Percentiles rank a stretch among this genome's conserved stretches.
Evolutionary conservation across 2,113 vertebrate genomes (phyloP).

Genomic region (Gavialis gangeticus): DNA sequence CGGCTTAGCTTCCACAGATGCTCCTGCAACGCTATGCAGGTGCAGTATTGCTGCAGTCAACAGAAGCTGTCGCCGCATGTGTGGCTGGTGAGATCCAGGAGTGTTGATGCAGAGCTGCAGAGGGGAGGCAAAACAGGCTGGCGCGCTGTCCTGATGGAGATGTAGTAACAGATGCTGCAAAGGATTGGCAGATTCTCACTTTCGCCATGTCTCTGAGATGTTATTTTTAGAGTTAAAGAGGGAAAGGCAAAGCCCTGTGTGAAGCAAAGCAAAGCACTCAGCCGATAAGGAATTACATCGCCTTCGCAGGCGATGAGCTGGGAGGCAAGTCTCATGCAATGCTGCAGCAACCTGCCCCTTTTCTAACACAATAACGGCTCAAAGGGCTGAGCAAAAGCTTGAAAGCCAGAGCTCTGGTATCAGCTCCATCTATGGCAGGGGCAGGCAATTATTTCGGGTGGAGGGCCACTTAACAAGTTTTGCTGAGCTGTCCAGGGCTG

Average conservation of each 20-base stretch:
- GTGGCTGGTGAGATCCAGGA: background rate
- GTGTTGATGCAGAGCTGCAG: rapidly evolving
- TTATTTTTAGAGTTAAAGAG: background rate
- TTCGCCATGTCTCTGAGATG: background rate
- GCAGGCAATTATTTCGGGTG: too few relatives aligned
- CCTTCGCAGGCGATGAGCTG: background rate
- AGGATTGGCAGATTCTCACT: rapidly evolving
- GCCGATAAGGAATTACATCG: background rate
- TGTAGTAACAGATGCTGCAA: background rate
- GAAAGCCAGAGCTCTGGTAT: background rate
- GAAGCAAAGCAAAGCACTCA: background rate
- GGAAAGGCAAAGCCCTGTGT: background rate
- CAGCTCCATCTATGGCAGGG: too few relatives aligned
- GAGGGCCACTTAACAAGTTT: too few relatives aligned
- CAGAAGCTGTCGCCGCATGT: background rate
- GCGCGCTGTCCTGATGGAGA: rapidly evolving
- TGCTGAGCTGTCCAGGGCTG: too few relatives aligned
- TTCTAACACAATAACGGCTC: background rate
- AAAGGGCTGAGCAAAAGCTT: background rate
- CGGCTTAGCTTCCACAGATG: background rate
- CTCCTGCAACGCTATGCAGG: background rate
- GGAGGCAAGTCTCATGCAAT: background rate
- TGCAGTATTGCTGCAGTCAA: background rate
- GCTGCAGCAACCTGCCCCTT: background rate
- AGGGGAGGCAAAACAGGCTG: background rate